Percentiles rank a stretch among this genome's conserved stretches.
These are phyloP conservation scores for human DNA, from an alignment of 2,113 vertebrate genomes.

Conservation along the genomic window GRCh38 chr1:8012001-8012500, in stretches of 20 bases:
- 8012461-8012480: neutral
- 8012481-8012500: neutral
- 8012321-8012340: neutral
- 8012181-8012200: slow-evolving; percentile 76
- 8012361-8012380: neutral
- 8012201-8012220: slow-evolving; percentile 84
- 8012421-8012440: neutral
- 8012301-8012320: neutral
- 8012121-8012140: slow-evolving; percentile 53
- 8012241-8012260: slow-evolving; percentile 77
- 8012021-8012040: slow-evolving; percentile 59
- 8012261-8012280: slow-evolving; percentile 56
- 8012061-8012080: slow-evolving; percentile 36
- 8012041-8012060: neutral
- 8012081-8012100: slow-evolving; percentile 36
- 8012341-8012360: neutral
- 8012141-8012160: slow-evolving; percentile 72
- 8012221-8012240: slow-evolving; percentile 87
- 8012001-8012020: slow-evolving; percentile 76
- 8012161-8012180: slow-evolving; percentile 73
- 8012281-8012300: slow-evolving; percentile 8
- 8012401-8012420: neutral
- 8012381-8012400: neutral
- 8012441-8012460: neutral
- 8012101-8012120: slow-evolving; percentile 59